A percentile compares a stretch with the other conserved stretches of the same genome.
Conservation (phyloP, 2,113 vertebrate species). For the Myotis davidii region DNA sequence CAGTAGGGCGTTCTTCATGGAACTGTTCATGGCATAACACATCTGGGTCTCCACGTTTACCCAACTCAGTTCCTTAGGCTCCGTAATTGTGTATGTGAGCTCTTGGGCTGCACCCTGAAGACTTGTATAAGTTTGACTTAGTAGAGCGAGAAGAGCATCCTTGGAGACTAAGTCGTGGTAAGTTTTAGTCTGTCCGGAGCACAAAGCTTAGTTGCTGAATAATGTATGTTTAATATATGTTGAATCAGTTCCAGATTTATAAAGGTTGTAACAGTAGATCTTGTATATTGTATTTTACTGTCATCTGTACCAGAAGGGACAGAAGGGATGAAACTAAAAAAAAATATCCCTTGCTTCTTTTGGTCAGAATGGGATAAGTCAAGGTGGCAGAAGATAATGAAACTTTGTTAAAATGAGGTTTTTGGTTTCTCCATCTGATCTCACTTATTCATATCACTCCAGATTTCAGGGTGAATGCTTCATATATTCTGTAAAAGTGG, state of each 20-base stretch:
- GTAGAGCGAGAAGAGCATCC: neutral
- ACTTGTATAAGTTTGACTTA: neutral
- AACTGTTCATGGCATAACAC: neutral
- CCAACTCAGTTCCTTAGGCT: neutral
- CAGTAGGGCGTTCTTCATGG: neutral
- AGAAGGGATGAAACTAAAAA: neutral
- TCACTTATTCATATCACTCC: neutral
- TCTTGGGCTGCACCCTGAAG: neutral
- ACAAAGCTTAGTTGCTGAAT: neutral
- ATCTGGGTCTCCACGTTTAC: neutral
- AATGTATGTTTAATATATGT: neutral
- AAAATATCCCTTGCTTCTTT: neutral
- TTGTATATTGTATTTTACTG: slow-evolving; percentile 11
- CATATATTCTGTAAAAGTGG: neutral
- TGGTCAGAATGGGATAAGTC: neutral
- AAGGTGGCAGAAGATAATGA: slow-evolving; percentile 24
- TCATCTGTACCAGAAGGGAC: neutral
- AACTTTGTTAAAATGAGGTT: slow-evolving; percentile 5
- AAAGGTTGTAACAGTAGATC: neutral
- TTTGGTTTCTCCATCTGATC: neutral
- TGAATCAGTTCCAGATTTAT: neutral
- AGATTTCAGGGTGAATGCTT: neutral
- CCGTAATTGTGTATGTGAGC: neutral
- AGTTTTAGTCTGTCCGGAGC: neutral
- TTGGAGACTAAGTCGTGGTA: neutral